Evolutionary conservation across 2,113 vertebrate genomes (phyloP).

Genomic region (Gobiocypris rarus): DNA sequence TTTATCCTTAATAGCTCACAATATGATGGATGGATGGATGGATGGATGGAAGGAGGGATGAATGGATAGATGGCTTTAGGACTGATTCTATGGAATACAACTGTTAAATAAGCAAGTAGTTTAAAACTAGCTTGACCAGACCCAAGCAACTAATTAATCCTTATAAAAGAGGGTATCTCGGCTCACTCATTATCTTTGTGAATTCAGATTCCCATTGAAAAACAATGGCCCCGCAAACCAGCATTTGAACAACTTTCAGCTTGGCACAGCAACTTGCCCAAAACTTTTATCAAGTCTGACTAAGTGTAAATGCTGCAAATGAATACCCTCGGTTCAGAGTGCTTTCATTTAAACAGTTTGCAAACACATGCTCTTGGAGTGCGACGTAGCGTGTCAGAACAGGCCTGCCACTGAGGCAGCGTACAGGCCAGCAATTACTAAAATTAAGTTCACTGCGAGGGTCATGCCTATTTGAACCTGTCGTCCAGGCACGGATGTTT

Average conservation of each 20-base stretch:
- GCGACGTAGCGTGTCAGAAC: neutral
- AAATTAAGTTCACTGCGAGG: slow-evolving; percentile 37
- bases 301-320: slow-evolving; percentile 51
- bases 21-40: no score
- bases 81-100: neutral
- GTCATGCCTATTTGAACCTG: slow-evolving; percentile 45
- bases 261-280: slow-evolving; percentile 53
- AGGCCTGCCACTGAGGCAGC: neutral
- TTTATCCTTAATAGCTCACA: no score
- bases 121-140: slow-evolving; percentile 16
- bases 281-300: slow-evolving; percentile 61
- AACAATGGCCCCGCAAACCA: slow-evolving; percentile 37
- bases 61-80: neutral
- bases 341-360: slow-evolving; percentile 44
- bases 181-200: slow-evolving; percentile 7
- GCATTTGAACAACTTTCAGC: slow-evolving; percentile 31
- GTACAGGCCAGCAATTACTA: neutral
- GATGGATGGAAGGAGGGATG: no score
- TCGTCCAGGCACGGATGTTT: slow-evolving; percentile 33
- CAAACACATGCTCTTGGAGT: slow-evolving; percentile 24
- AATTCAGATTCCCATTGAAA: neutral
- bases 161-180: neutral
- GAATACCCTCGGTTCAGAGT: slow-evolving; percentile 54
- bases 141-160: slow-evolving; percentile 8
- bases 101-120: neutral